Base-by-base conservation (phyloP, 1,140 invertebrate species). In the Chymomyza costata region DNA sequence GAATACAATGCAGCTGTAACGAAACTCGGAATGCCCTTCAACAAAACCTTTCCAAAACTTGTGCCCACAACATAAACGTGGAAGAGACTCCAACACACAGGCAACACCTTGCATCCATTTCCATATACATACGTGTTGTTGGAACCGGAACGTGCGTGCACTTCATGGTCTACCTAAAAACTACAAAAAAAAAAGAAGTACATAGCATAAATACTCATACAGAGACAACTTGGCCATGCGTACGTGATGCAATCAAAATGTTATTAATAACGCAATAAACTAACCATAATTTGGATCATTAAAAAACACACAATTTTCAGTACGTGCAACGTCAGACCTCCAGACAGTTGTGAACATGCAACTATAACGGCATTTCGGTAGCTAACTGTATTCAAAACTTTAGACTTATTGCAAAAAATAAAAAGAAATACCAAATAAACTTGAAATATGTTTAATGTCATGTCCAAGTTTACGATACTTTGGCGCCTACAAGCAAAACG, bases 251-350 rank as follows among this genome's bases (percentile, higher is more conserved):
- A 80, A 78, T 78, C 71, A 78, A 78, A 76, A 78, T 80, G 71
- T 78, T 78, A 78, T 78, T 78, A 78, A 78, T 78, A 78, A 80
- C 71, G 71, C 73, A 80, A 71, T 78, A 78, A 78, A 80, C 63
- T 80, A 78, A 78, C 71, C 73, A 78, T 80, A 66, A 78, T 78
- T 78, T 80, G 55, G 67, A 60, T 65, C 71, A 78, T 78, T 80
- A 80, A 78, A 78, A 78, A 73, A 67, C 66, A 67, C 73, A 78
- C 73, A 80, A 63, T 80, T 71, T 38, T 39, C 54, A 39, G 57
- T 80, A 78, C 71, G 71, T 78, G 71, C 40, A 32, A 35, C 47
- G 39, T 44, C 18, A 62, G 60, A 32, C 55, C 32, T 15, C 55
- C 35, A 32, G 19, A 51, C 21, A 3, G 8, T 8, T n/a, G n/a